A percentile compares a stretch with the other conserved stretches of the same genome.
Conservation (phyloP, 1,140 invertebrate species). For the Matsumurasca onukii region DNA sequence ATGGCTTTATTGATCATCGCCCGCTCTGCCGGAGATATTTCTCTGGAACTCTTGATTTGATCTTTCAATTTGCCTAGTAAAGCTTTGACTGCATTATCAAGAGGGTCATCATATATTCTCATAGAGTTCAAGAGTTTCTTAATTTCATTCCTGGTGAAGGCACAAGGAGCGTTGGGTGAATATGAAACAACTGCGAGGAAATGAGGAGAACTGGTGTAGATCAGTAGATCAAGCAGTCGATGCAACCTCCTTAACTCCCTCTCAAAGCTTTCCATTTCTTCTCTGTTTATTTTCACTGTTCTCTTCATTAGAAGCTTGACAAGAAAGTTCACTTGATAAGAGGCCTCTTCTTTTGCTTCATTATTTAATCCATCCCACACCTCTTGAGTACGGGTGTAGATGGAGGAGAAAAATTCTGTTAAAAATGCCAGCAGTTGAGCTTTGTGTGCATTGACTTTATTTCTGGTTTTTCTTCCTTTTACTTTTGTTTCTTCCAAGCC, state of each 20-base stretch:
- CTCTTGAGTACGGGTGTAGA: neutral
- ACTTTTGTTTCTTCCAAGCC: conserved; percentile 1
- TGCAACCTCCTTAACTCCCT: neutral
- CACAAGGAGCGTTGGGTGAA: too few species aligned
- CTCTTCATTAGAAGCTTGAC: conserved; percentile 1
- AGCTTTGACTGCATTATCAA: neutral
- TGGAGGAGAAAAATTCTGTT: neutral
- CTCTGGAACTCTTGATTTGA: neutral
- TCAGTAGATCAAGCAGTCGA: neutral
- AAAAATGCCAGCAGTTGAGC: neutral
- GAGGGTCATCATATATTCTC: neutral
- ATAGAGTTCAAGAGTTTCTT: conserved; percentile 13
- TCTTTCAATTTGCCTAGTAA: neutral
- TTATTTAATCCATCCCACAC: neutral
- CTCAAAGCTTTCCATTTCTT: conserved; percentile 11
- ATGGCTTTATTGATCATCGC: conserved; percentile 61
- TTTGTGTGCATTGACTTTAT: neutral
- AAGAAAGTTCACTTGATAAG: neutral
- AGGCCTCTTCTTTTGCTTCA: neutral
- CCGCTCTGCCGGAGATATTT: conserved; percentile 53
- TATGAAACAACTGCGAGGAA: neutral
- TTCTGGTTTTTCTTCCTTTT: conserved; percentile 11
- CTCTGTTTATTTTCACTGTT: neutral
- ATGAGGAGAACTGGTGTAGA: neutral
- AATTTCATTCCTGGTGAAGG: too few species aligned